These are phyloP conservation scores for Danaus melanippus DNA, from an alignment of 1,140 invertebrate genomes.

Conservation along the genomic window DNA sequence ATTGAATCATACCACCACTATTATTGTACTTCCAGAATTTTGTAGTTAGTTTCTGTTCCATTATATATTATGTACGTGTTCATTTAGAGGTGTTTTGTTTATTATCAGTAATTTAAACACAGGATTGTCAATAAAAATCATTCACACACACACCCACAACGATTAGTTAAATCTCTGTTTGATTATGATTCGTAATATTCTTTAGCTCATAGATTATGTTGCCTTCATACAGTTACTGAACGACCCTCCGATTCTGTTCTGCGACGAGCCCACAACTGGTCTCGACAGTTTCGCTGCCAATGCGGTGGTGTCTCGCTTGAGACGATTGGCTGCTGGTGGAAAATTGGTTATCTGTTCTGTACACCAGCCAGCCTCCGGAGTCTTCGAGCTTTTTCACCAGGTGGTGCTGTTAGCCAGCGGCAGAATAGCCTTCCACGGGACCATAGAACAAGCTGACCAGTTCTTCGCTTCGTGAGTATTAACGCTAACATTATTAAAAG, in stretches of 20 bases:
- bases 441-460: conserved; percentile 72
- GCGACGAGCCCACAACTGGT: conserved; percentile 88
- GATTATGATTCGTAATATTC: not conserved
- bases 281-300: conserved; percentile 87
- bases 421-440: conserved; percentile 86
- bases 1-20: conserved; percentile 5
- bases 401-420: conserved; percentile 85
- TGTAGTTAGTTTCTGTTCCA: not conserved
- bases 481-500: conserved; percentile 1
- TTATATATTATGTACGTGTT: too few species aligned
- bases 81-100: not conserved
- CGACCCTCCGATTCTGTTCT: conserved; percentile 84
- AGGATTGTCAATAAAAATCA: not conserved
- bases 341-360: conserved; percentile 89
- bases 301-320: conserved; percentile 80
- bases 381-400: conserved; percentile 87
- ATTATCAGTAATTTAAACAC: not conserved
- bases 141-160: too few species aligned
- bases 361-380: conserved; percentile 89
- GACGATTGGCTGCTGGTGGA: conserved; percentile 75
- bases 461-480: conserved; percentile 78
- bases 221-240: conserved; percentile 73
- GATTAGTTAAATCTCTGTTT: not conserved
- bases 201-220: not conserved
- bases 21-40: too few species aligned